Evolutionary conservation across 2,113 vertebrate genomes (phyloP).

Genomic region (Neolamprologus longior): DNA sequence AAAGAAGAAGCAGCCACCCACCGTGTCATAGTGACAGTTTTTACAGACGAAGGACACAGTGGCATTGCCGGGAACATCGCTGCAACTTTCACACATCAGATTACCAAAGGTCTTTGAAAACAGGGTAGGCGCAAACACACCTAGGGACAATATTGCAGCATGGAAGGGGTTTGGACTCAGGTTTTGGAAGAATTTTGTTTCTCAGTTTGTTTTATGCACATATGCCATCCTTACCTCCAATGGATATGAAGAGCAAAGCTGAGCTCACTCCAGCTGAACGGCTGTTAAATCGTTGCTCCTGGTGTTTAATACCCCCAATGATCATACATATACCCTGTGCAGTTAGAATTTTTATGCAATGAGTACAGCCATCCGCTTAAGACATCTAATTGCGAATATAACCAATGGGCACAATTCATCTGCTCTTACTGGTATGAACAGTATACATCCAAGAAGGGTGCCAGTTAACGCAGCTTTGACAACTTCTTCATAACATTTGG

Average conservation of each 20-base stretch:
- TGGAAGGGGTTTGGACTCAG: neutral
- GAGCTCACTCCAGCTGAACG: conserved; percentile 83
- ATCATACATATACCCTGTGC: conserved; percentile 85
- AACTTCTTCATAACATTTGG: conserved; percentile 80
- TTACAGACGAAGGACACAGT: conserved; percentile 74
- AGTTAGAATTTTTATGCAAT: neutral
- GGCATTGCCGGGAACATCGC: conserved; percentile 66
- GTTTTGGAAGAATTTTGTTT: neutral
- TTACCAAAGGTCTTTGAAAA: conserved; percentile 86
- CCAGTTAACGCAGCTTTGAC: conserved; percentile 82
- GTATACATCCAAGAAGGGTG: conserved; percentile 81
- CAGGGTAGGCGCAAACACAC: conserved; percentile 84
- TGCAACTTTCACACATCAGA: conserved; percentile 80
- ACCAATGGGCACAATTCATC: neutral
- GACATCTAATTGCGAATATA: neutral
- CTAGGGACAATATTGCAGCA: conserved; percentile 33
- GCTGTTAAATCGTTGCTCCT: conserved; percentile 85
- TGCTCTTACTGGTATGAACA: conserved; percentile 77
- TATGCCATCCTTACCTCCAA: conserved; percentile 73
- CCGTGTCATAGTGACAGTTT: conserved; percentile 81
- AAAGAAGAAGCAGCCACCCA: conserved; percentile 39
- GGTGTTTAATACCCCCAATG: conserved; percentile 82
- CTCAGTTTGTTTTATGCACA: neutral
- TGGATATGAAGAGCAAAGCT: conserved; percentile 82
- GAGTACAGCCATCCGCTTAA: neutral